Percentiles rank a stretch among this genome's conserved stretches.
phyloP scores from a whole-genome alignment of 1,140 invertebrate genomes.

The Leptopilina clavipes region DNA sequence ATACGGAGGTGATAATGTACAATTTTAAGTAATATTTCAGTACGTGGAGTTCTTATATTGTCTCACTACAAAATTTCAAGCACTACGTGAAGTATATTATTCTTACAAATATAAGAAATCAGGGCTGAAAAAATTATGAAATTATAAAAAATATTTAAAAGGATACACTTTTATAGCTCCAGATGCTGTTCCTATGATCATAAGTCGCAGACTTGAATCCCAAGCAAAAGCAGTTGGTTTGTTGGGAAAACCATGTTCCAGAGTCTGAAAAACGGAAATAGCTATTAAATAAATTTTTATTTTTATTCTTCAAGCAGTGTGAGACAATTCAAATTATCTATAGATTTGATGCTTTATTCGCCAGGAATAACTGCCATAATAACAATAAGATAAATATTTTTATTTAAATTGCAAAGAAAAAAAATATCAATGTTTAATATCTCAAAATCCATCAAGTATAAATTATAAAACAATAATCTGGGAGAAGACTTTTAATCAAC shows the following conservation, averaged over 20 bases:
- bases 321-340: no score
- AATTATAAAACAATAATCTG: not conserved
- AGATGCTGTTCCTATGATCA: conserved; percentile 93
- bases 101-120: no score
- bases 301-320: no score
- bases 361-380: no score
- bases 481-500: conserved; percentile 13
- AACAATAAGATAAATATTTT: no score
- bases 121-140: no score
- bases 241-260: conserved; percentile 97
- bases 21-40: no score
- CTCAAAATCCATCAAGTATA: not conserved
- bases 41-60: no score
- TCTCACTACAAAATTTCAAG: no score
- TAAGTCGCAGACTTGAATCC: conserved; percentile 89
- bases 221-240: conserved; percentile 95
- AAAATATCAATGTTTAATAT: not conserved
- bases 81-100: no score
- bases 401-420: not conserved
- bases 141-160: conserved; percentile 64
- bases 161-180: conserved; percentile 92
- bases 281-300: not conserved
- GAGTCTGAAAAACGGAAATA: conserved; percentile 84
- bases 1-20: no score
- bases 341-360: no score